Evolutionary conservation across 2,888 invertebrate genomes (phyloP), one percentile per base, ranked within the genome.

Genomic region (Nipponacmea schrenckii): DNA sequence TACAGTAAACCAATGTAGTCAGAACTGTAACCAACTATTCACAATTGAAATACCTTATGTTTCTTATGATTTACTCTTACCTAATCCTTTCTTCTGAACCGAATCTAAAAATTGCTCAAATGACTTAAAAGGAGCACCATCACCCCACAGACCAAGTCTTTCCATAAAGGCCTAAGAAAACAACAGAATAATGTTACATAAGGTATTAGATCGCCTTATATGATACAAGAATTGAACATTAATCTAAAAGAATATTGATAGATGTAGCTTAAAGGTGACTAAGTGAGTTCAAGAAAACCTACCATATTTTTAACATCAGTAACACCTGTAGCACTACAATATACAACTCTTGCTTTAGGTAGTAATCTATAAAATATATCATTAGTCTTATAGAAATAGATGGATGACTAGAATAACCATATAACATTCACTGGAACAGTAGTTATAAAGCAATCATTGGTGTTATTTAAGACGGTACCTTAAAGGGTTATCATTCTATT

Each of bases 321-420:
- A 2, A 87, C 87, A 12, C 88, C 88, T 8, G 88, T 88, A 24
- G 88, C 88, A 82, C 87, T 88, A 79, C 87, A 88, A 76, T 88
- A 88, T 45, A 88, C 76, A 39, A 88, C 87, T 70, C 88, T 77
- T 8, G 88, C 88, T 69, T 83, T 84, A 2, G 87, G 87, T 24
- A 88, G 74, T 76, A 85, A 71, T 68, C 86, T 87, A 73, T 14
- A 81, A 76, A 71, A 66, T 44, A 20, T 26, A 31, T 20, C 27
- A 27, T 62, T 24, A 69, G 10, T 17, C 14, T 62, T 27, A 63
- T 14, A 62, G 31, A 27, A 39, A 62, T 10, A 62, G 10, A 10
- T 62, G 31, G 17, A 15, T 17, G 4, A 50, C 24, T 39, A 39
- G 39, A 7, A 10, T 7, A 8, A 39, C 10, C 1, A 39, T 1